Evolutionary conservation across 2,797 vertebrate genomes (phyloP), one percentile per base, ranked within the genome.

Genomic region (Catharus ustulatus): DNA sequence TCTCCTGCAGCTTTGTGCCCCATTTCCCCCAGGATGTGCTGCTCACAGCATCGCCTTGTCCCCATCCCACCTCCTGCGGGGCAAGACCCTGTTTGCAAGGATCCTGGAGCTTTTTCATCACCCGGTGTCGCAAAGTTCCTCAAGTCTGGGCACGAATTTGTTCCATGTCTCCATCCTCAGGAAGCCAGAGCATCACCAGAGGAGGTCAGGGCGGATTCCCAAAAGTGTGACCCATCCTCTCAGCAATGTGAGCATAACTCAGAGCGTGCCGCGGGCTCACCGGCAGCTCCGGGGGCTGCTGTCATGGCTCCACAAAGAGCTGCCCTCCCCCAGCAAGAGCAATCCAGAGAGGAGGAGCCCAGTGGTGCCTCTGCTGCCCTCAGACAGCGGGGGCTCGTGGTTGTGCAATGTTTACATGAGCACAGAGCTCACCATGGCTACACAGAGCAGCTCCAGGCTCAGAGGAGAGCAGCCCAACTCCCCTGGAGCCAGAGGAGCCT

Each of bases 391-490:
- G 91, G 93, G 91, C 93, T 94, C 18, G 0, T 30, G 69, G 42
- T 93, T 96, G 93, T 87, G 95, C 86, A 96, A 94, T 96, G 93
- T 96, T 96, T 96, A 94, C 82, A 81, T 38, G 89, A 96, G 93
- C 94, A 93, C 94, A 94, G 91, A 88, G 36, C 93, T 96, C 94
- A 88, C 96, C 95, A 96, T 95, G 94, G 94, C 94, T 94, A 95
- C 96, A 11, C 6, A 86, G 89, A 63, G 55, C 91, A 92, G 61
- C 82, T 92, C 48, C 38, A 77, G 72, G 62, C 79, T 5, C 73
- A 30, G 72, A 45, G 1, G 22, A 75, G 58, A 90, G 30, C 49
- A 89, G 57, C 24, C 26, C 15, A 21, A 43, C 36, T 84, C 29
- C 51, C 42, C 66, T 49, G 51, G 58, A 82, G 32, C 66, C 61